Evolutionary conservation across 2,888 invertebrate genomes (phyloP), one percentile per base, ranked within the genome.

Genomic region (Cephonodes hylas): DNA sequence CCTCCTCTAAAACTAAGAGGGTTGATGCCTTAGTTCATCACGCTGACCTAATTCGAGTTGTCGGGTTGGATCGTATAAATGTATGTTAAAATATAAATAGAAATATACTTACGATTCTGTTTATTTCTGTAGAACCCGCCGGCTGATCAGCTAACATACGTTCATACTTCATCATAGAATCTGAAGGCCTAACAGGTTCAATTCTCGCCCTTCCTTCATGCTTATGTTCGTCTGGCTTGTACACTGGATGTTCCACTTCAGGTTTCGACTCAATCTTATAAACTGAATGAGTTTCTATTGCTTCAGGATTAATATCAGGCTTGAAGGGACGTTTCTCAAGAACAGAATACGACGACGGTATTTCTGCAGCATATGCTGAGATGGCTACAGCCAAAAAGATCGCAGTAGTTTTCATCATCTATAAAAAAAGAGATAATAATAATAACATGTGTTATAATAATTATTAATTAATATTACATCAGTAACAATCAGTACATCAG

Each of bases 121-220:
- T 86, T n/a, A 85, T 74, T 69, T 88, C 89, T 38, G 82, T 74
- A 1, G 76, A 60, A 3, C 56, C 68, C 23, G 62, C 65, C 2
- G 89, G 84, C 63, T 89, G 86, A 64, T 92, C 91, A 23, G 88
- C 82, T 20, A 91, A 62, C 90, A 91, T 90, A n/a, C 76, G 70
- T 34, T 88, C 89, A 70, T 89, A 84, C 61, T 85, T 88, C 2
- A 85, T 79, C 18, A 85, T 77, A 2, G 85, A 80, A 6, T 83
- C 84, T 15, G 65, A 70, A 0, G 89, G 68, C 59, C 79, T 83
- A 0, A 88, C 86, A 57, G 85, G 86, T 66, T 85, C 81, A 38
- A 88, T 81, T 63, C 82, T 81, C 0, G 83, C 86, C 61, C 90
- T 76, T 13, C 83, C 86, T 69, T 82, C 81, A 60, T 76, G 74